These are phyloP conservation scores for Polydrusus tereticollis DNA, from an alignment of 2,888 invertebrate species.

Conservation along the genomic window DNA sequence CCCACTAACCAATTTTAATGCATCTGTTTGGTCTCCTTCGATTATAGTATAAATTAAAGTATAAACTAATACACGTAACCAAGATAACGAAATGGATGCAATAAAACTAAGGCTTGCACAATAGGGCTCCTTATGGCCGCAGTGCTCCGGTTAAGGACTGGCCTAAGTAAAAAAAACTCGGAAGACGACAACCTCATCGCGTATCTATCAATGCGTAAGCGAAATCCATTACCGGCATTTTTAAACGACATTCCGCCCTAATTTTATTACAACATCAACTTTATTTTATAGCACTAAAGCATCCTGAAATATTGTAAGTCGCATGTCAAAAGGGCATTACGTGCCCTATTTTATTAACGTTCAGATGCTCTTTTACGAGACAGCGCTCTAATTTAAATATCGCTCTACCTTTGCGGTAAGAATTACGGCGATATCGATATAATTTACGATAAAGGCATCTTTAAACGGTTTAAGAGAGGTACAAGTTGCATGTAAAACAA, in stretches of 20 bases:
- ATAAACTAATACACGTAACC: no score
- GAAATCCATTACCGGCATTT: slow-evolving; percentile 16
- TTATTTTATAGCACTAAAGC: slow-evolving; percentile 26
- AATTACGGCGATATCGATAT: slow-evolving; percentile 28
- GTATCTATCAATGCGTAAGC: not conserved
- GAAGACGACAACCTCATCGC: no score
- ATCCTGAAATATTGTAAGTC: slow-evolving; percentile 37
- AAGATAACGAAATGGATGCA: no score
- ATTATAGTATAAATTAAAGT: no score
- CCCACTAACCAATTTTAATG: no score
- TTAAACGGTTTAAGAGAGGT: not conserved
- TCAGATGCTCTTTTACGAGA: slow-evolving; percentile 52
- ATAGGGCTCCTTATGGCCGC: no score
- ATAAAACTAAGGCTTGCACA: no score
- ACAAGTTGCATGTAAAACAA: not conserved
- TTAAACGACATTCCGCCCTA: slow-evolving; percentile 30
- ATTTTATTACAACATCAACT: slow-evolving; percentile 39
- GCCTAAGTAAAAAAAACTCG: no score
- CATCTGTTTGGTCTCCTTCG: no score
- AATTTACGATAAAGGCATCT: slow-evolving; percentile 10
- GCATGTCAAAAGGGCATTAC: slow-evolving; percentile 52
- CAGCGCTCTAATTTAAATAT: slow-evolving; percentile 53
- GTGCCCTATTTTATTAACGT: slow-evolving; percentile 51
- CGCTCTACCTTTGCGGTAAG: slow-evolving; percentile 46
- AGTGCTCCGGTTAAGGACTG: no score